A percentile compares a stretch with the other conserved stretches of the same genome.
Conservation (phyloP, 2,888 invertebrate genomes). For the Unio delphinus region DNA sequence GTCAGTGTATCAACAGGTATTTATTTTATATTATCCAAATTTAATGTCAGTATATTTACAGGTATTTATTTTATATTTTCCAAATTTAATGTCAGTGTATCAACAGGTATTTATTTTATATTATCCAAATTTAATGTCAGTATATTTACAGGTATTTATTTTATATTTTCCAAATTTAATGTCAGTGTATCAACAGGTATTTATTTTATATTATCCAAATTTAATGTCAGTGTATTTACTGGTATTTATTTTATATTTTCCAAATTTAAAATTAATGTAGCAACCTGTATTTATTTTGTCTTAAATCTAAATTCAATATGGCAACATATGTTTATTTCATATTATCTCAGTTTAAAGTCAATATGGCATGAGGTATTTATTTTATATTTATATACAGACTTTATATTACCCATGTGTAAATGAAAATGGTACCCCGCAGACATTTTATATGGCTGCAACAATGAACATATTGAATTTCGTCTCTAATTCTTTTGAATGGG, state of each 20-base stretch:
- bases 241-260: slow-evolving; percentile 72
- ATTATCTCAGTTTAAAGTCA: no score
- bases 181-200: slow-evolving; percentile 83
- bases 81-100: slow-evolving; percentile 83
- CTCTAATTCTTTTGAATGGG: no score
- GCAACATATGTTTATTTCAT: no score
- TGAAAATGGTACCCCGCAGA: no score
- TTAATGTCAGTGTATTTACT: slow-evolving; percentile 84
- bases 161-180: slow-evolving; percentile 75
- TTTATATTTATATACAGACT: no score
- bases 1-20: slow-evolving; percentile 83
- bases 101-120: slow-evolving; percentile 75
- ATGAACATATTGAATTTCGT: no score
- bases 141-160: slow-evolving; percentile 78
- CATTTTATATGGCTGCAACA: no score
- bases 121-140: slow-evolving; percentile 80
- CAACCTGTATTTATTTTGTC: slow-evolving; percentile 80
- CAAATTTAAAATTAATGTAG: slow-evolving; percentile 83
- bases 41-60: slow-evolving; percentile 84
- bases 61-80: slow-evolving; percentile 72
- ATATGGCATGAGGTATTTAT: no score
- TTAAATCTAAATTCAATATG: no score
- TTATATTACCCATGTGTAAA: no score
- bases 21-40: slow-evolving; percentile 65
- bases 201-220: slow-evolving; percentile 65